Evolutionary conservation across 2,888 invertebrate species (phyloP), one percentile per base, ranked within the genome.

Genomic region (Pristionchus exspectatus): DNA sequence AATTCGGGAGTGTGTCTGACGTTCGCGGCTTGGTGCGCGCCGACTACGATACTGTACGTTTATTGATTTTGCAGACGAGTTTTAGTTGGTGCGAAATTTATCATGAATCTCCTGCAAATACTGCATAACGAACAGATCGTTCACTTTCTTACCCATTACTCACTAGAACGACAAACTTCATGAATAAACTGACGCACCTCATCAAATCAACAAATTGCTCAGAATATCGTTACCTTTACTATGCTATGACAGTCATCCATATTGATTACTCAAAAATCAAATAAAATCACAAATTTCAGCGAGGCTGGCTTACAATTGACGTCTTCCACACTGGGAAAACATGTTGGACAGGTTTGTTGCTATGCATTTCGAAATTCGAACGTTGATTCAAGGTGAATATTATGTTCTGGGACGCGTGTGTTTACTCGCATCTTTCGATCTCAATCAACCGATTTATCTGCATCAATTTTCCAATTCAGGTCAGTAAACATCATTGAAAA

Each of bases 331-430:
- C 24, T 87, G 5, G 87, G 87, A 14, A 87, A 69, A 27, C 66
- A 69, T n/a, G 38, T 87, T 27, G 87, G 87, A 50, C 87, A 87
- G 87, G 87, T 87, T 59, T 10, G n/a, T 7, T 24, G n/a, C 14
- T n/a, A 30, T 2, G 56, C 12, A 69, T 69, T 38, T 24, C 27
- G 44, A 50, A 87, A 50, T 21, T n/a, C 2, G 44, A 50, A 54
- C 1, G 24, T 69, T 87, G 30, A 24, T 63, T 44, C 10, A 92
- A 92, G 88, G 90, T 92, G 56, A 91, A 91, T 72, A 92, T 92
- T 54, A 84, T 92, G 44, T 92, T 91, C 89, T 92, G 92, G 92
- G 90, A 92, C 90, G 92, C 91, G 5, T 92, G 92, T 87, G 91
- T 91, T 30, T 92, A 92, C 89, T 92, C 92, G 0, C 92, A 92